These are phyloP conservation scores for Piezodorus guildinii DNA, from an alignment of 1,140 invertebrate species.

Conservation along the genomic window DNA sequence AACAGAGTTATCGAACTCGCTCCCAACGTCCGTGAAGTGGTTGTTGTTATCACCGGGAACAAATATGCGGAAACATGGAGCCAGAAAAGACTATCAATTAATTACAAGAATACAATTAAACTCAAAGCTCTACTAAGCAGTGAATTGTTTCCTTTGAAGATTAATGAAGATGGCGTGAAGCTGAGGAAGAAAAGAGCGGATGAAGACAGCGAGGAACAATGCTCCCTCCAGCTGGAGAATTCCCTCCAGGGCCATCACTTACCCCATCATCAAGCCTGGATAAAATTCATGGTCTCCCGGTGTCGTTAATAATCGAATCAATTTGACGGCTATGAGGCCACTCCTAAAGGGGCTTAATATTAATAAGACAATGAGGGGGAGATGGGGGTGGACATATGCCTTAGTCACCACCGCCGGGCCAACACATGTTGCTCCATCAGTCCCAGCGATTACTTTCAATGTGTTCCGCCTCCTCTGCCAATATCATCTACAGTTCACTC, in stretches of 20 bases:
- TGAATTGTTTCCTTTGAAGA: too few relatives aligned
- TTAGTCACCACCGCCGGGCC: not conserved
- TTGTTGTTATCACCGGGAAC: too few relatives aligned
- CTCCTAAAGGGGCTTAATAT: not conserved
- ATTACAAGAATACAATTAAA: too few relatives aligned
- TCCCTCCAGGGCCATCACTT: not conserved
- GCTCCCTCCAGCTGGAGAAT: not conserved
- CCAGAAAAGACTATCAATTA: too few relatives aligned
- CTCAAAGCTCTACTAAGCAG: too few relatives aligned
- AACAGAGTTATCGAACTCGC: too few relatives aligned
- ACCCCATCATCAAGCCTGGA: not conserved
- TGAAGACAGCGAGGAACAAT: not conserved
- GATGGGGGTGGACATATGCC: constrained; percentile 4
- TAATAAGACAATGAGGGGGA: constrained; percentile 7
- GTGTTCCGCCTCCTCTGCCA: not conserved
- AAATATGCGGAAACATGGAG: too few relatives aligned
- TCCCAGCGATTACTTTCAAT: not conserved
- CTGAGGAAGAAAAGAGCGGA: too few relatives aligned
- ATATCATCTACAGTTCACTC: too few relatives aligned
- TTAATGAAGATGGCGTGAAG: too few relatives aligned
- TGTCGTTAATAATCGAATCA: constrained; percentile 6
- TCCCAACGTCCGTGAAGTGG: too few relatives aligned
- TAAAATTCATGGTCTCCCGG: not conserved
- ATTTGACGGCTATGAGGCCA: constrained; percentile 3
- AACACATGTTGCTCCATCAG: not conserved